Percentiles rank a stretch among this genome's conserved stretches.
phyloP scores from a whole-genome alignment of 2,888 invertebrate genomes.

The Thalpophila matura region DNA sequence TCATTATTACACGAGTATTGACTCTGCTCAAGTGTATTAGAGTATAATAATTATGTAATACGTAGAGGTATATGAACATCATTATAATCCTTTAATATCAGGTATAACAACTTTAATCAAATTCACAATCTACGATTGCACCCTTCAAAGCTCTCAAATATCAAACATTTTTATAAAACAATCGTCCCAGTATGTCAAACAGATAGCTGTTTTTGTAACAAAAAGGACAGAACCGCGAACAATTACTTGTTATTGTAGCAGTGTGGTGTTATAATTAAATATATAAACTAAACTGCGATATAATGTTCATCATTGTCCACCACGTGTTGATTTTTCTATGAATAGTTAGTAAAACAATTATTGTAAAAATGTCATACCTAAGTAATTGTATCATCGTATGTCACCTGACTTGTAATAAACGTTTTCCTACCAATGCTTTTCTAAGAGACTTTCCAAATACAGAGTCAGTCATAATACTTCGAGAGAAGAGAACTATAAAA shows the following conservation, averaged over 20 bases:
- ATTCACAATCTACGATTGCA: not conserved
- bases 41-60: too few species aligned
- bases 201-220: conserved; percentile 53
- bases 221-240: conserved; percentile 70
- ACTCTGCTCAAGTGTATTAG: too few species aligned
- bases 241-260: conserved; percentile 76
- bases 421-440: not conserved
- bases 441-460: not conserved
- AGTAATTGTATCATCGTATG: conserved; percentile 23
- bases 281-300: conserved; percentile 63
- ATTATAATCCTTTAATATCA: too few species aligned
- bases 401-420: not conserved
- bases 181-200: conserved; percentile 39
- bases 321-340: conserved; percentile 60
- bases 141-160: not conserved
- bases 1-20: too few species aligned
- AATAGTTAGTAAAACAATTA: conserved; percentile 52
- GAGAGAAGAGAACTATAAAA: too few species aligned
- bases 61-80: too few species aligned
- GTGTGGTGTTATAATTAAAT: conserved; percentile 59
- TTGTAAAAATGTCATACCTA: conserved; percentile 23
- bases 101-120: not conserved
- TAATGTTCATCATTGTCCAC: conserved; percentile 57
- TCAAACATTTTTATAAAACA: conserved; percentile 20
- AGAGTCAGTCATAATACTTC: not conserved